Percentiles rank a stretch among this genome's conserved stretches.
These are phyloP conservation scores for Philypnodon macrostomus DNA, from an alignment of 2,797 vertebrate genomes.

Conservation along the genomic window DNA sequence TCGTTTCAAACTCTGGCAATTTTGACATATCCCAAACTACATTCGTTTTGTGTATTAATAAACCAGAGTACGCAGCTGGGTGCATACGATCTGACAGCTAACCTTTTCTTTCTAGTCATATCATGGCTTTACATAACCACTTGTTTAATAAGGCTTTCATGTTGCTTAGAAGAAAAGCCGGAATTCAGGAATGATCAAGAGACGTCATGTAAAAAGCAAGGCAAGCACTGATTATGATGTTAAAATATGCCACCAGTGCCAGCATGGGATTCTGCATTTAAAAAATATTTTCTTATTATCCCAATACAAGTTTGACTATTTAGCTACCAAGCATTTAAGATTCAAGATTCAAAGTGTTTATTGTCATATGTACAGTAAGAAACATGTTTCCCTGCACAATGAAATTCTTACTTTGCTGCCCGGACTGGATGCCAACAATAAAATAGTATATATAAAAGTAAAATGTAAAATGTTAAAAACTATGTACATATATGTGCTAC, in stretches of 20 bases:
- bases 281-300: not conserved
- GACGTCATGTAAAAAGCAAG: conserved; percentile 9
- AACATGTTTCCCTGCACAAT: too few relatives aligned
- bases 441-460: too few relatives aligned
- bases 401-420: too few relatives aligned
- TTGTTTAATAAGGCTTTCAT: conserved; percentile 23
- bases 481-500: too few relatives aligned
- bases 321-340: not conserved
- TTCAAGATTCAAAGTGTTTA: too few relatives aligned
- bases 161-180: conserved; percentile 16
- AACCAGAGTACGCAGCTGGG: conserved; percentile 24
- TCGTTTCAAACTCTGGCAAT: not conserved
- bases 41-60: conserved; percentile 33
- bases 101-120: conserved; percentile 34
- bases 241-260: not conserved
- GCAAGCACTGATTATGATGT: conserved; percentile 11
- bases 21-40: conserved; percentile 18
- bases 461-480: too few relatives aligned
- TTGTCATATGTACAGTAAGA: too few relatives aligned
- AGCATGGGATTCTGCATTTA: not conserved
- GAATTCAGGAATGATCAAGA: conserved; percentile 31
- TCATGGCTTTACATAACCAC: conserved; percentile 21
- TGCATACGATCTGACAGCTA: conserved; percentile 19
- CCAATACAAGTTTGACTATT: not conserved
- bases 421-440: too few relatives aligned